Conservation (phyloP, 30 jellyfish, hydroid and myxozoan species). For the Pelagia noctiluca region DNA sequence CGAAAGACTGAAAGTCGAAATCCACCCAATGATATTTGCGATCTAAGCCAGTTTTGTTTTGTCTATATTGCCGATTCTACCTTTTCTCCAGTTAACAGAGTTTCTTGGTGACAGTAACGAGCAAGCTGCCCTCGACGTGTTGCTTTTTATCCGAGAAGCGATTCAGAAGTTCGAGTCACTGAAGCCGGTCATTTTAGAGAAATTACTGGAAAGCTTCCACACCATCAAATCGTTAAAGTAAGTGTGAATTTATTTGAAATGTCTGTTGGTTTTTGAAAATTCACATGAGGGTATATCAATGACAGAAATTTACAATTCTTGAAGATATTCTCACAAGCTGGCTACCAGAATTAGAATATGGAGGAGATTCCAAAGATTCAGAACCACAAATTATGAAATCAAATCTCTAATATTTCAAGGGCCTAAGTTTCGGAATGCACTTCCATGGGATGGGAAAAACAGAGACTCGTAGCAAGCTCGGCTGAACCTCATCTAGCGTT, state of each 20-base stretch:
- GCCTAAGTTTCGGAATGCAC: too few relatives aligned
- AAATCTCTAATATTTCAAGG: too few relatives aligned
- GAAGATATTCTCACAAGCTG: too few relatives aligned
- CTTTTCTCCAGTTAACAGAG: conserved; percentile 77
- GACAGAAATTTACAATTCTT: too few relatives aligned
- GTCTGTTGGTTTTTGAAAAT: neutral
- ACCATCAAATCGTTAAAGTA: conserved; percentile 84
- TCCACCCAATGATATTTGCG: conserved; percentile 88
- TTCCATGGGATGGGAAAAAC: too few relatives aligned
- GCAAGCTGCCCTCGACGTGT: conserved; percentile 98
- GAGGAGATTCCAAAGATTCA: too few relatives aligned
- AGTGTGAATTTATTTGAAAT: conserved; percentile 3
- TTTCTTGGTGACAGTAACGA: conserved; percentile 97
- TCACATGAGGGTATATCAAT: too few relatives aligned
- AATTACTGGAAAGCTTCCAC: conserved; percentile 90
- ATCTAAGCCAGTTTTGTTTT: neutral
- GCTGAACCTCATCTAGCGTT: too few relatives aligned
- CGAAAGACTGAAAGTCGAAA: too few relatives aligned
- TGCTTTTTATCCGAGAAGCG: conserved; percentile 95
- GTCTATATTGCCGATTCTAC: neutral
- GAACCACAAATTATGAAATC: too few relatives aligned
- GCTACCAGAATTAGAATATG: too few relatives aligned
- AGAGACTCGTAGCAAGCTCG: too few relatives aligned
- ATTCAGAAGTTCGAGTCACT: conserved; percentile 80
- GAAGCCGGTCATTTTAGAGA: conserved; percentile 89